These are phyloP conservation scores for Balaeniceps rex DNA, from an alignment of 2,113 vertebrate species.

Conservation along the genomic window DNA sequence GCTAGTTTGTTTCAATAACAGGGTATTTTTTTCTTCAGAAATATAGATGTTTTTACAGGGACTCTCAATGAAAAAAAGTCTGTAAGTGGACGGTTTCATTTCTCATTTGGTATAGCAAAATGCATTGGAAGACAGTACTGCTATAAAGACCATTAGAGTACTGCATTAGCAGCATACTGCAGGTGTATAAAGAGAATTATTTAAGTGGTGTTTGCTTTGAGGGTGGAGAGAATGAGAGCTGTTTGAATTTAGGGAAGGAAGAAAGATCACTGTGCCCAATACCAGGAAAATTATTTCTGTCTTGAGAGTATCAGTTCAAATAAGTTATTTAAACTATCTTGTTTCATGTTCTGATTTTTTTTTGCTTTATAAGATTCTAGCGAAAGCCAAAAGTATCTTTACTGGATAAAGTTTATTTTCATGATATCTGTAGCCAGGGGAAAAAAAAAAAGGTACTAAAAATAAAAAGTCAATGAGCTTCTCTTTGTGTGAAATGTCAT, in stretches of 20 bases:
- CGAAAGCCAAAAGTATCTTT: not conserved
- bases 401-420: not conserved
- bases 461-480: not conserved
- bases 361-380: not conserved
- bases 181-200: not conserved
- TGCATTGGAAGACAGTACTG: not conserved
- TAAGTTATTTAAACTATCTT: not conserved
- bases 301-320: not conserved
- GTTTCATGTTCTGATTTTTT: not conserved
- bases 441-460: not conserved
- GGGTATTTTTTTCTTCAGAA: not conserved
- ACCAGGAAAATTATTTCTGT: not conserved
- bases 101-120: not conserved
- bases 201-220: not conserved
- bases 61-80: not conserved
- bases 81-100: not conserved
- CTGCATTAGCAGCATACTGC: not conserved
- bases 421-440: accelerated
- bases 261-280: not conserved
- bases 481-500: not conserved
- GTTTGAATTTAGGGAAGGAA: not conserved
- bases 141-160: not conserved
- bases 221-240: not conserved
- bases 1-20: not conserved
- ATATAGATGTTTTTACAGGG: not conserved